A percentile compares a stretch with the other conserved stretches of the same genome.
Evolutionary conservation across 1,140 invertebrate species (phyloP).

Genomic region (Monochamus saltuarius): DNA sequence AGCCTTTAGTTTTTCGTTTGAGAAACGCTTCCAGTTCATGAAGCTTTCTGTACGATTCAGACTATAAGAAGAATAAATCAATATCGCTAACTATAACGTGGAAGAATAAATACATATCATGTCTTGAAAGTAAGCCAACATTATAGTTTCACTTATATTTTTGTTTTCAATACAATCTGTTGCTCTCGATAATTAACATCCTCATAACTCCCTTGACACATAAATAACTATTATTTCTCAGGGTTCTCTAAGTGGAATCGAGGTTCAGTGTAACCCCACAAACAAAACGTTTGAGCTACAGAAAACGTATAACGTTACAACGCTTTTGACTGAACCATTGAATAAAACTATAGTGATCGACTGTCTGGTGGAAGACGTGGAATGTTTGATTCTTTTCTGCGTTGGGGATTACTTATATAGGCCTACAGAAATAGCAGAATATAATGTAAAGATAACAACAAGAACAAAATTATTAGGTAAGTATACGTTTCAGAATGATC

Average conservation of each 20-base stretch:
- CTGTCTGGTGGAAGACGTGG: background rate
- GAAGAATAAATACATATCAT: no score
- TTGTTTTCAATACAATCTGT: no score
- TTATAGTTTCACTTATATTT: no score
- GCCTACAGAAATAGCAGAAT: slow-evolving; percentile 7
- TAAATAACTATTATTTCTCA: background rate
- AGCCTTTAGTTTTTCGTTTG: no score
- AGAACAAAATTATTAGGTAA: slow-evolving; percentile 14
- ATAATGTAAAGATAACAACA: slow-evolving; percentile 2
- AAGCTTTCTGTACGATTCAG: no score
- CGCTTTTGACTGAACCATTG: background rate
- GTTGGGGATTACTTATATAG: slow-evolving; percentile 5
- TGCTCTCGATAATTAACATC: no score
- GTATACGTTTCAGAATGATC: no score
- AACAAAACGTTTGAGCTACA: background rate
- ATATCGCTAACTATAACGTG: no score
- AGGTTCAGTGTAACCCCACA: background rate
- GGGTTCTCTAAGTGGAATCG: background rate
- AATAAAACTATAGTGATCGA: slow-evolving; percentile 1
- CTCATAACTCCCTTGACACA: no score
- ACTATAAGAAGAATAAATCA: no score
- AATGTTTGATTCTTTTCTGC: slow-evolving; percentile 5
- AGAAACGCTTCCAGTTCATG: no score
- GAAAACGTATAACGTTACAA: background rate
- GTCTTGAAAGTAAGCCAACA: no score